These are phyloP conservation scores for Entosphenus tridentatus DNA, from an alignment of 2,113 vertebrate genomes.

Conservation along the genomic window DNA sequence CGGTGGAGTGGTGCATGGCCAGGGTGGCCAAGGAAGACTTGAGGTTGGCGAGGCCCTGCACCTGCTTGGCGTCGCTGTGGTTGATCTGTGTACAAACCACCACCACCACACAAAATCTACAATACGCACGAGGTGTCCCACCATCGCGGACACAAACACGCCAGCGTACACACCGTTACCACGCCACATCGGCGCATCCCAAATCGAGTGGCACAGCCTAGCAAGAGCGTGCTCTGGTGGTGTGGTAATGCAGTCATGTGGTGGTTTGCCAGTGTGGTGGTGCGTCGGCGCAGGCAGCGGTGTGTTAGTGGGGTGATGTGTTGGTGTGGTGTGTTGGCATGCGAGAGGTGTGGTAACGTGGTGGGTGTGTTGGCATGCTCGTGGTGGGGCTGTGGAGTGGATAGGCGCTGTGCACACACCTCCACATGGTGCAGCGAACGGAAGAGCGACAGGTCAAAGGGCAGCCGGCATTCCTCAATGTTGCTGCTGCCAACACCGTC, in stretches of 20 bases:
- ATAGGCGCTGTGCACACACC: conserved; percentile 22
- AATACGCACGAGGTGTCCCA: too few species aligned
- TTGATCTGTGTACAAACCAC: conserved; percentile 37
- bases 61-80: conserved; percentile 49
- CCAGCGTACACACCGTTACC: not conserved
- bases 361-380: too few species aligned
- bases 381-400: too few species aligned
- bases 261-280: too few species aligned
- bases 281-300: too few species aligned
- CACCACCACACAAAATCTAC: not conserved
- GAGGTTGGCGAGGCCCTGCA: conserved; percentile 47
- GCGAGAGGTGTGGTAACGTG: too few species aligned
- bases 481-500: conserved; percentile 68
- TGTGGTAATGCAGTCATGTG: too few species aligned
- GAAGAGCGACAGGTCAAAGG: conserved; percentile 76
- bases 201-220: not conserved
- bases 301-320: too few species aligned
- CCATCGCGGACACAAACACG: not conserved
- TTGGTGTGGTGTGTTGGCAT: too few species aligned
- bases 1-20: conserved; percentile 39
- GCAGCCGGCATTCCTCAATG: conserved; percentile 54
- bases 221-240: too few species aligned
- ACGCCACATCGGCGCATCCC: not conserved
- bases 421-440: conserved; percentile 81
- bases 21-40: conserved; percentile 50